phyloP scores from a whole-genome alignment of 2,113 vertebrate genomes.

The Myanophis thanlyinensis region DNA sequence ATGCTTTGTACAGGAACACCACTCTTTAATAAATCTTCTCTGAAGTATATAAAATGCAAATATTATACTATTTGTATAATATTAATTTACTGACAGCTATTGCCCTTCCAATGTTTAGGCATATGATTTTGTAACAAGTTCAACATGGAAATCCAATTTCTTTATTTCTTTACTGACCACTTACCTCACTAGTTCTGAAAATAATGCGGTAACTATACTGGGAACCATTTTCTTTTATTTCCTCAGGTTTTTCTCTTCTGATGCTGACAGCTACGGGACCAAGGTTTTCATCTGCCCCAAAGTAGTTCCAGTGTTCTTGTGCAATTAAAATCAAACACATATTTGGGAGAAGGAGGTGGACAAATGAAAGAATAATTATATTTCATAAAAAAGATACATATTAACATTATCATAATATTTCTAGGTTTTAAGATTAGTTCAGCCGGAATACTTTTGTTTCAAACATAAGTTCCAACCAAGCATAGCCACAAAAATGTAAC shows the following conservation, averaged over 20 bases:
- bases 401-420: background rate
- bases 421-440: background rate
- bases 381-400: background rate
- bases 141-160: background rate
- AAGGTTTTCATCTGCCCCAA: conserved; percentile 89
- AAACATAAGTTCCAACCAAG: background rate
- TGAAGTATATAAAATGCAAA: background rate
- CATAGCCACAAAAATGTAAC: background rate
- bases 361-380: background rate
- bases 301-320: conserved; percentile 97
- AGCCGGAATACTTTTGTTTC: background rate
- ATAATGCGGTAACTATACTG: conserved; percentile 93
- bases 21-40: background rate
- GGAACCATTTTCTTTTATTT: conserved; percentile 90
- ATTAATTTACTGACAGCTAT: background rate
- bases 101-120: background rate
- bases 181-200: conserved; percentile 96
- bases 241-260: conserved; percentile 91
- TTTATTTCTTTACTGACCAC: conserved; percentile 2
- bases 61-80: background rate
- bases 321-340: background rate
- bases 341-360: background rate
- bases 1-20: background rate
- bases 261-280: conserved; percentile 93
- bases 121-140: background rate